Evolutionary conservation across 2,113 vertebrate genomes (phyloP).

Genomic region (Lophura nycthemera): DNA sequence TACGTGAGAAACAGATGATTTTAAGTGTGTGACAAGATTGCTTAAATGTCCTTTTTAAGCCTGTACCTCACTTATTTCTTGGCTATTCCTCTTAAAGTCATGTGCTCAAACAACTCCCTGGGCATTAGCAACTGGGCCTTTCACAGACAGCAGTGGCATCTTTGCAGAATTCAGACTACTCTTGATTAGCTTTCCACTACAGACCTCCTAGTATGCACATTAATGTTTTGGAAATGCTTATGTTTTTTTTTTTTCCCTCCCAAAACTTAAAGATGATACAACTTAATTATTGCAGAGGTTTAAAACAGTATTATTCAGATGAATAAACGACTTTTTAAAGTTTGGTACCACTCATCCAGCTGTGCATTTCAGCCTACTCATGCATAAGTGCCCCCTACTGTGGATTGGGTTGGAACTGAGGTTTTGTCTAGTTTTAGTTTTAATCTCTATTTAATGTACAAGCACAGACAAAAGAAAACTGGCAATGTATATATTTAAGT

Average conservation of each 20-base stretch:
- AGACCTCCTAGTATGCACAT: accelerated
- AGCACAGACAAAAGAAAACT: neutral
- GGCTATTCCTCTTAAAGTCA: accelerated
- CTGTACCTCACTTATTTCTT: too few relatives aligned
- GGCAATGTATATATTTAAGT: neutral
- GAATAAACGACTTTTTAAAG: neutral
- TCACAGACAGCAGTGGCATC: accelerated
- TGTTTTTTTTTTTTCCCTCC: accelerated
- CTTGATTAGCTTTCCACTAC: accelerated
- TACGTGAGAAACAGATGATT: accelerated
- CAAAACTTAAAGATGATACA: neutral
- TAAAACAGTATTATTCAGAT: neutral
- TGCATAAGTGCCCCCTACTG: neutral
- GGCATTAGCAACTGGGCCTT: accelerated
- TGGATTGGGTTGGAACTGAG: neutral
- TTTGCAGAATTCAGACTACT: accelerated
- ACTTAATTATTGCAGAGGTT: neutral
- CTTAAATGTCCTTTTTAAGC: neutral
- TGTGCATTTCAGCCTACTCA: neutral
- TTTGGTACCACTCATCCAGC: neutral
- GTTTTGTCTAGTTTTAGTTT: neutral
- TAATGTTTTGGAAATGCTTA: accelerated
- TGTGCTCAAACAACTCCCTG: accelerated
- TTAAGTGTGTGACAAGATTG: accelerated
- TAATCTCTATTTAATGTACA: accelerated